Base-by-base conservation (phyloP, 92 coral and sea anemone genomes). In the Zoanthus sansibaricus region DNA sequence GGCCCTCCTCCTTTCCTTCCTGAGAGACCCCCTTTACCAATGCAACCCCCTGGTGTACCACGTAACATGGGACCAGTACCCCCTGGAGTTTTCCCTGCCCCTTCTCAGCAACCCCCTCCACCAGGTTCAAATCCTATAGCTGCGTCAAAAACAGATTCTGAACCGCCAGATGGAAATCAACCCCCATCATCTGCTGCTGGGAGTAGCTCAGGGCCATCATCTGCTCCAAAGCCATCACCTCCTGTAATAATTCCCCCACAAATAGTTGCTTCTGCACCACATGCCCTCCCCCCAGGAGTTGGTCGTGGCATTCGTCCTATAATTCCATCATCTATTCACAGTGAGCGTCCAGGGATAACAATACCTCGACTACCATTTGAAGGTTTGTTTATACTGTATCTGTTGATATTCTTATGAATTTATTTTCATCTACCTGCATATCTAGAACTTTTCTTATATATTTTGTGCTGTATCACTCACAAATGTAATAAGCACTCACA, bases 1-100 rank as follows among this genome's bases (percentile, higher is more conserved):
- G 86, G 89, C 33, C 93, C 92, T 13, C 89, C 94, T 10, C 91
- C 94, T 1, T 96, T 96, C 78, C 85, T 92, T 52, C 98, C 98
- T 13, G 98, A 94, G 58, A 93, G 95, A 54, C 49, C 93, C 44
- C 98, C 95, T 9, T n/a, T 86, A 25, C 94, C 93, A 10, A 85
- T 91, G 17, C 92, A 92, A 59, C 89, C 91, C 3, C 17, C 92
- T 64, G 82, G 92, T 11, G 74, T 91, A 58, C 93, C 90, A 59
- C 93, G 95, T 12, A 90, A 86, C 54, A 83, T 92, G 75, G 93
- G 87, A 16, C 91, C 93, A 8, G 89, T 91, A 77, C 95, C 95
- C 9, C 87, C 90, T 58, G 92, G 76, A 49, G 78, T 78, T 30
- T 92, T 89, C 71, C 95, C 92, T 10, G 79, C 90, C 30, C 91